Evolutionary conservation across 2,113 vertebrate species (phyloP), one percentile per base, ranked within the genome.

Genomic region (Engystomops pustulosus): DNA sequence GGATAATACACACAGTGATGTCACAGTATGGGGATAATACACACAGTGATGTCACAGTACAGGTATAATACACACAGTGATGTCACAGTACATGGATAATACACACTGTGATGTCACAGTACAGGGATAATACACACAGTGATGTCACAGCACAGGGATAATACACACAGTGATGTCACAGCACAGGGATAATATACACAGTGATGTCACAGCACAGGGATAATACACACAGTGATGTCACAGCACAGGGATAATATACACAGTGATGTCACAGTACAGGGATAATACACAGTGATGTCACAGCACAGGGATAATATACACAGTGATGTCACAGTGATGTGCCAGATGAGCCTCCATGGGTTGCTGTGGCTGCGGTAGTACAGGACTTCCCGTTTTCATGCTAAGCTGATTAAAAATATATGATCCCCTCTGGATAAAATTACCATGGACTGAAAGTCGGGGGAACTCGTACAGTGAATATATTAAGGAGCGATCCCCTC

Each of bases 371-470:
- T 81, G 27, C 67, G 11, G 41, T 12, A 38, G 47, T 32, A n/a
- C 25, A 81, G 47, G 67, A 27, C 67, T 81, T 53, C 36, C 32
- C n/a, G 53, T 30, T 72, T 82, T 14, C n/a, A 72, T 51, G 69
- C 23, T 45, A 55, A 70, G 74, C 68, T 72, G 49, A 82, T 82
- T 82, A 32, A 82, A 72, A 58, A 58, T 58, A 82, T 55, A 82
- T 81, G 30, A 82, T 47, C 60, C 68, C 69, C 68, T 60, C 32
- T 45, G 51, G 80, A 53, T 41, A 82, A 55, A 32, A 58, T 41
- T 72, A 72, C 51, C 51, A 41, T 72, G 80, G 69, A 25, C 51
- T 45, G 47, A 32, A 72, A 71, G 32, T 44, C 34, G 72, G 27
- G 55, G 47, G 36, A 74, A 65, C 80, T 60, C 15, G 11, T 72